These are phyloP conservation scores for Athalia rosae DNA, from an alignment of 2,888 invertebrate genomes.

Conservation along the genomic window DNA sequence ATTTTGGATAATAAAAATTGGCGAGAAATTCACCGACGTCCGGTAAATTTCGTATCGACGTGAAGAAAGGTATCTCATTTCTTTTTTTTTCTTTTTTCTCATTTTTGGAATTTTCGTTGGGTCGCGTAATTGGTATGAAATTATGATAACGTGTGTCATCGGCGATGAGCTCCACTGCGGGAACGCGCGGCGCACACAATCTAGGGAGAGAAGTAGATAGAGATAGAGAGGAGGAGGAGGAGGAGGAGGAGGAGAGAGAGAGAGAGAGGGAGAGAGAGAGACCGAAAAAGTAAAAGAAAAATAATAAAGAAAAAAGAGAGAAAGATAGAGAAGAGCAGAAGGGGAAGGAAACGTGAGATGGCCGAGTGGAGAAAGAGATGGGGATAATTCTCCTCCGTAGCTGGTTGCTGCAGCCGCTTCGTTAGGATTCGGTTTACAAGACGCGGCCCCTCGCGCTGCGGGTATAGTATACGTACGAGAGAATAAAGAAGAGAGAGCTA, in stretches of 20 bases:
- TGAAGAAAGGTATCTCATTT: no score
- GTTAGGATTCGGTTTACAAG: background rate
- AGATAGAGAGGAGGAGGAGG: background rate
- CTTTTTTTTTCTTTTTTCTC: no score
- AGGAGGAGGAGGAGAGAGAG: background rate
- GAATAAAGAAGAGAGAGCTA: background rate
- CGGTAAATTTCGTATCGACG: no score
- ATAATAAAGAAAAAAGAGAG: background rate
- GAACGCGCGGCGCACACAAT: conserved; percentile 14
- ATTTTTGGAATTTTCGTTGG: no score
- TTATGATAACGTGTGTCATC: background rate
- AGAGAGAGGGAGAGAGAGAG: background rate
- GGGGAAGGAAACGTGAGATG: conserved; percentile 22
- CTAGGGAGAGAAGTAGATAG: conserved; percentile 5
- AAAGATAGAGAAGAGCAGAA: conserved; percentile 2
- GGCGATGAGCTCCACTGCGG: conserved; percentile 30
- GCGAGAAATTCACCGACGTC: no score
- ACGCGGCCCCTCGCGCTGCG: no score
- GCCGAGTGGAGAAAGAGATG: conserved; percentile 27
- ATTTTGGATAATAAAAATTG: no score
- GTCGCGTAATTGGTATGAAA: no score
- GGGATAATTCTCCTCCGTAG: conserved; percentile 31
- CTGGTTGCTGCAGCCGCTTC: background rate
- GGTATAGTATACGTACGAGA: no score
- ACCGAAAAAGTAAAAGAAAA: conserved; percentile 7